Base-by-base conservation (phyloP, 2,888 invertebrate genomes). In the Dioctria linearis region DNA sequence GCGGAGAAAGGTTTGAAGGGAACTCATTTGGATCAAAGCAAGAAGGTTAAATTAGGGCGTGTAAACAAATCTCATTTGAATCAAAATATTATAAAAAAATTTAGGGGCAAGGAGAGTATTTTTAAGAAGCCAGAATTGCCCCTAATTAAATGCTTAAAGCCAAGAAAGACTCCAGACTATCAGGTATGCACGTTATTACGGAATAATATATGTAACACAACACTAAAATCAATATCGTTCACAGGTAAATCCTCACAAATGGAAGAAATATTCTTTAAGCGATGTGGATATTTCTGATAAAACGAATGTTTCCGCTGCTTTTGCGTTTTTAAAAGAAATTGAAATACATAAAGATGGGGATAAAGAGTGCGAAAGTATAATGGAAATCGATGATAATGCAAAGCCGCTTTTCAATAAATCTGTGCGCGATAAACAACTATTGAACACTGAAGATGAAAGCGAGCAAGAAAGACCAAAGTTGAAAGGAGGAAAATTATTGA, bases 241-340 rank as follows among this genome's bases (percentile, higher is more conserved):
- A 85, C 91, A 93, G 85, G 92, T 91, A 83, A 93, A 96, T 88
- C 96, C 96, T 11, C 92, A 94, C 82, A 95, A 94, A 86, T 96
- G 95, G 95, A 93, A 92, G 9, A 94, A 93, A 85, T 96, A 97
- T 85, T 93, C 93, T 13, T 88, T 97, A 25, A 93, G 92, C 42
- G 95, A 96, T 91, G 95, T 96, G 3, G 95, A 95, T 85, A 93
- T 95, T 90, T 94, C 95, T 0, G 95, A 96, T 80, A 91, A 91
- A 78, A 93, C 93, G 61, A 96, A 96, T 85, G 92, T 93, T 11
- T 91, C 92, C 66, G 94, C 95, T 57, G 96, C 96, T 0, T 90
- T 95, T 84, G 91, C 93, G n/a, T 94, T 95, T 86, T 90, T 96
- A 49, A 91, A 91, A 80, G 91, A 94, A 87, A 87, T 95, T 83